Evolutionary conservation across 2,113 vertebrate genomes (phyloP).

Genomic region (Paramormyrops kingsleyae): DNA sequence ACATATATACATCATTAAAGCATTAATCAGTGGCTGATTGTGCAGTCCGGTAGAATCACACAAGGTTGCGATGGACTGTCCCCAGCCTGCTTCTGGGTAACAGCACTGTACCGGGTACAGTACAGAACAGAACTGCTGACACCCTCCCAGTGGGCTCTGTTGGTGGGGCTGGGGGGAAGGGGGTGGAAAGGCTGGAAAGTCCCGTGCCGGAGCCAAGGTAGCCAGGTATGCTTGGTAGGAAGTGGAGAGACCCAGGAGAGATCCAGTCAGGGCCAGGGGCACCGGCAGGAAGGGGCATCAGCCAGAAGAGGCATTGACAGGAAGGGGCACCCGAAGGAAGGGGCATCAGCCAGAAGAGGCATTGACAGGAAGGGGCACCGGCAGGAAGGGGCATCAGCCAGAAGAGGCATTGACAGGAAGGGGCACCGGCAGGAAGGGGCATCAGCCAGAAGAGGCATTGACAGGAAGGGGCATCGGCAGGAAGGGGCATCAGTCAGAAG

Average conservation of each 20-base stretch:
- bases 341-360: no score
- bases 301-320: fast-evolving
- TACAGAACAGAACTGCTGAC: no score
- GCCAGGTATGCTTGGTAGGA: neutral
- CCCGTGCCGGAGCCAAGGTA: neutral
- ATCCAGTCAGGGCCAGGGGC: neutral
- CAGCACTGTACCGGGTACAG: no score
- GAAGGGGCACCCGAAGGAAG: no score
- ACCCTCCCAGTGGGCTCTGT: neutral
- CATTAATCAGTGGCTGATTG: neutral
- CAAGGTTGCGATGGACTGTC: neutral
- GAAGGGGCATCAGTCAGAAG: neutral
- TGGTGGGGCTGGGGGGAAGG: neutral
- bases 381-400: no score
- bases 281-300: neutral
- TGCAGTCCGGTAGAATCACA: neutral
- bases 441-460: no score
- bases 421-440: no score
- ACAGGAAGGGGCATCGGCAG: neutral
- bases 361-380: no score
- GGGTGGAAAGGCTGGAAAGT: neutral
- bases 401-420: no score
- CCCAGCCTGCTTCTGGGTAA: neutral
- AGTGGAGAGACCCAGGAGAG: neutral
- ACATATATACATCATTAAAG: neutral